Evolutionary conservation across 2,113 vertebrate genomes (phyloP).

Genomic region (Anguilla rostrata): DNA sequence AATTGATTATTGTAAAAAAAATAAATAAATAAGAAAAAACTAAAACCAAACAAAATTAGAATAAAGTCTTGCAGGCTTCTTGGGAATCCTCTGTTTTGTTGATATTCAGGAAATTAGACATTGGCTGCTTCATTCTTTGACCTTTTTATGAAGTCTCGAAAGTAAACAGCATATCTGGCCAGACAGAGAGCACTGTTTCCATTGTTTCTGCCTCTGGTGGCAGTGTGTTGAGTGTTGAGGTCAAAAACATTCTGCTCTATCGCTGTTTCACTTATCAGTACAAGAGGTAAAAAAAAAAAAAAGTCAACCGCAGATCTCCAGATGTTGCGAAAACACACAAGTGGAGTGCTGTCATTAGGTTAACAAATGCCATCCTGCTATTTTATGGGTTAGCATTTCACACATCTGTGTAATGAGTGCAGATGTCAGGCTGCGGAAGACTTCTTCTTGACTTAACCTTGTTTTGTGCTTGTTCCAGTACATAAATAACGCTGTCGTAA

Average conservation of each 20-base stretch:
- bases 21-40: neutral
- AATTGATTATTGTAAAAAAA: neutral
- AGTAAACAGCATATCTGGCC: constrained; percentile 3
- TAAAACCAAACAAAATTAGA: neutral
- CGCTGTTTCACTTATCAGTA: neutral
- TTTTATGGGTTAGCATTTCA: neutral
- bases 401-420: neutral
- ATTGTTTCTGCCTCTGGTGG: neutral
- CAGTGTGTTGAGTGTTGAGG: neutral
- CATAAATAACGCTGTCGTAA: neutral
- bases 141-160: constrained; percentile 1
- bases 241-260: neutral
- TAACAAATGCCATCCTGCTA: neutral
- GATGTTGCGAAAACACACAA: neutral
- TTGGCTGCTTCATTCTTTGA: constrained; percentile 3
- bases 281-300: neutral
- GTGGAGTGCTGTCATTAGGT: neutral
- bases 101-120: constrained; percentile 5
- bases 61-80: constrained; percentile 8
- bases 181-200: neutral
- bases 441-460: neutral
- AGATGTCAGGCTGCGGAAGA: neutral
- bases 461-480: neutral
- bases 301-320: neutral
- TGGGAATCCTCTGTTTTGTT: constrained; percentile 3